phyloP scores from a whole-genome alignment of 2,797 vertebrate genomes.

The Steatocranus sp. region DNA sequence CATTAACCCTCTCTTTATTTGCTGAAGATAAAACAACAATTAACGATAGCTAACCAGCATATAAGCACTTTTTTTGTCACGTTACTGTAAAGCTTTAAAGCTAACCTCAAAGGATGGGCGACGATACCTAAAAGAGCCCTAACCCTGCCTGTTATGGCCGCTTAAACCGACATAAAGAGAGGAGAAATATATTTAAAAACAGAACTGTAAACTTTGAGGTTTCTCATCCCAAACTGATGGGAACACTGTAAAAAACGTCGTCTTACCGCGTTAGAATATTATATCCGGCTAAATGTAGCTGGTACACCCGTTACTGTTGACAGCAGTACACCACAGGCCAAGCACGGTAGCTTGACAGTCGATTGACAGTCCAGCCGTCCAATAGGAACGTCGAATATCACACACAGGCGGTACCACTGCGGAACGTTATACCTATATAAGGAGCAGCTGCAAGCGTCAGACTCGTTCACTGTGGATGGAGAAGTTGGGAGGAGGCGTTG shows the following conservation, averaged over 20 bases:
- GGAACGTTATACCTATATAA: slow-evolving; percentile 27
- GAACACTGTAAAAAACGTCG: background rate
- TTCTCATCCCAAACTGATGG: background rate
- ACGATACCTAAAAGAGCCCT: background rate
- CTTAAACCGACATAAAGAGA: background rate
- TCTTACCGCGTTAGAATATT: slow-evolving; percentile 49
- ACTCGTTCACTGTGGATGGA: background rate
- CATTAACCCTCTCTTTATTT: background rate
- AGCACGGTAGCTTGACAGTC: background rate
- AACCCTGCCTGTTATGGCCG: background rate
- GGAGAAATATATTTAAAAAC: background rate
- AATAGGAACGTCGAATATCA: slow-evolving; percentile 11
- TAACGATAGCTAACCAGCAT: background rate
- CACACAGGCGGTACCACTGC: background rate
- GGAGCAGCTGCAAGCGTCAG: background rate
- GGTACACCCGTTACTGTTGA: slow-evolving; percentile 9
- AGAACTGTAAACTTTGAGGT: background rate
- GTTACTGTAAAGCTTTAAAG: background rate
- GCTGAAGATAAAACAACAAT: background rate
- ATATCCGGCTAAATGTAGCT: slow-evolving; percentile 13
- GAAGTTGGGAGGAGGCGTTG: background rate
- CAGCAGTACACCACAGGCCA: background rate
- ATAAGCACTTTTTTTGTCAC: background rate
- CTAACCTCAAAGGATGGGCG: background rate
- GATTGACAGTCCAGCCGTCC: slow-evolving; percentile 17